A percentile compares a stretch with the other conserved stretches of the same genome.
Evolutionary conservation across 2,888 invertebrate species (phyloP).

Genomic region (Endomychus coccineus): DNA sequence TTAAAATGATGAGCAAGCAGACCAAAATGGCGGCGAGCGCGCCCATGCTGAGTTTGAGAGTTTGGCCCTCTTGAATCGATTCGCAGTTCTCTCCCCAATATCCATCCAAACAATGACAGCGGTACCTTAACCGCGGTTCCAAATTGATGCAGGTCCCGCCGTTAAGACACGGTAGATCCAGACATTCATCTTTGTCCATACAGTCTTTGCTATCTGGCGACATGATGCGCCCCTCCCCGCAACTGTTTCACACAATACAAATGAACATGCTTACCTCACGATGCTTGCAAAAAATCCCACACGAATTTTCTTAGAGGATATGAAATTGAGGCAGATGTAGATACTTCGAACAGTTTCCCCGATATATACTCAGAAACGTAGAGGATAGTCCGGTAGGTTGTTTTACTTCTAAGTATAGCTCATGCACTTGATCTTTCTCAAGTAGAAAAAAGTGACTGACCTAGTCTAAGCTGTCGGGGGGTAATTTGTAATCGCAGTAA

Average conservation of each 20-base stretch:
- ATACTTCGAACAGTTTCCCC: too few relatives aligned
- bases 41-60: slow-evolving; percentile 91
- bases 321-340: too few relatives aligned
- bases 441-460: too few relatives aligned
- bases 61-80: slow-evolving; percentile 88
- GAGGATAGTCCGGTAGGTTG: too few relatives aligned
- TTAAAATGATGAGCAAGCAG: slow-evolving; percentile 92
- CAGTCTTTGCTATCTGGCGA: slow-evolving; percentile 88
- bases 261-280: too few relatives aligned
- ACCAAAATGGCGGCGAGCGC: slow-evolving; percentile 95
- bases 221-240: slow-evolving; percentile 87
- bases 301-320: too few relatives aligned
- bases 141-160: slow-evolving; percentile 89
- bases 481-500: too few relatives aligned
- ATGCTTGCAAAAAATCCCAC: too few relatives aligned
- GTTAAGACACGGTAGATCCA: slow-evolving; percentile 88
- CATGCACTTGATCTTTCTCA: too few relatives aligned
- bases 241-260: slow-evolving; percentile 54
- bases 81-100: slow-evolving; percentile 94
- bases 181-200: slow-evolving; percentile 92
- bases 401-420: too few relatives aligned
- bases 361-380: too few relatives aligned
- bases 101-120: slow-evolving; percentile 86
- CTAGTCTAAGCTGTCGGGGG: too few relatives aligned
- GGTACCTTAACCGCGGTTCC: slow-evolving; percentile 76